These are phyloP conservation scores for Platalea minor DNA, from an alignment of 2,797 vertebrate species.

Conservation along the genomic window DNA sequence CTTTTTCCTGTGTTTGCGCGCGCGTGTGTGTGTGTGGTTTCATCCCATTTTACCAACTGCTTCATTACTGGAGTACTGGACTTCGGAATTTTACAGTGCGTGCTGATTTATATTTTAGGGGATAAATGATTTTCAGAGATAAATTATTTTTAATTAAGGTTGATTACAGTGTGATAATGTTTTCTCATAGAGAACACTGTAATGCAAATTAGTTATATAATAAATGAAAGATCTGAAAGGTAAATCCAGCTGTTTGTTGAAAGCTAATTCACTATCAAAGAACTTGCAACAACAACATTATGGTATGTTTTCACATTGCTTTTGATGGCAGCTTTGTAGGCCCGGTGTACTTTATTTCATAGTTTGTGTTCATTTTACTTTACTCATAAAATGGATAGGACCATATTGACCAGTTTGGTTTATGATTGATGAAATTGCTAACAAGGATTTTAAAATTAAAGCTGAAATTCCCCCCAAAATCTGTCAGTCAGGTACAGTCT, in stretches of 20 bases:
- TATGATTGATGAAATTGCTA: not conserved
- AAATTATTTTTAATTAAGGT: not conserved
- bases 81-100: not conserved
- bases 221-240: not conserved
- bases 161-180: not conserved
- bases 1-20: not conserved
- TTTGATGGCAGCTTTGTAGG: not conserved
- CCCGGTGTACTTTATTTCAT: not conserved
- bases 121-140: not conserved
- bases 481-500: not conserved
- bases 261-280: not conserved
- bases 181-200: not conserved
- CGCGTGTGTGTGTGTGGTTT: not conserved
- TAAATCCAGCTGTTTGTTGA: not conserved
- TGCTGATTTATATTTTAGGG: not conserved
- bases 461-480: not conserved
- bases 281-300: not conserved
- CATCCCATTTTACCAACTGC: slow-evolving; percentile 34
- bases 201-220: not conserved
- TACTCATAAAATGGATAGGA: not conserved
- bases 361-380: not conserved
- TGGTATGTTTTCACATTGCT: not conserved
- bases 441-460: not conserved
- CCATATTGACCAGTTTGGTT: not conserved
- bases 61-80: not conserved